Conservation (phyloP, 92 coral and sea anemone genomes). For the Galaxea fascicularis region DNA sequence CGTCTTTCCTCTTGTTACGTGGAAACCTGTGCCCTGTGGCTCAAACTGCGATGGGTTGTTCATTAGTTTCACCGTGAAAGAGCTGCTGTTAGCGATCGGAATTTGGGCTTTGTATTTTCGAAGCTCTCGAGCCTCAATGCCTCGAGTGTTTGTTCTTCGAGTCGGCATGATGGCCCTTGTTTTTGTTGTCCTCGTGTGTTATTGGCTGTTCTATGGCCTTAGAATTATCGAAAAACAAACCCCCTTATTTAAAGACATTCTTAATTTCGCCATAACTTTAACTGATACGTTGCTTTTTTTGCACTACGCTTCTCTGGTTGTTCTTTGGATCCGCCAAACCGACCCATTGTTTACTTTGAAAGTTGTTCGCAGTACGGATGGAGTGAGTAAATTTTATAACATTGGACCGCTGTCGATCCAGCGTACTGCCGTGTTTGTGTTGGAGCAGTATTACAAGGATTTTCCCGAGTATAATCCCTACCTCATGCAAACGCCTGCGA, state of each 20-base stretch:
- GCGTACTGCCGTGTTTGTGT: conserved; percentile 91
- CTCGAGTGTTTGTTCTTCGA: conserved; percentile 91
- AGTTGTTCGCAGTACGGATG: conserved; percentile 97
- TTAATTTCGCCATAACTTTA: conserved; percentile 83
- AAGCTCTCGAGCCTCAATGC: conserved; percentile 87
- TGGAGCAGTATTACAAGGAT: conserved; percentile 97
- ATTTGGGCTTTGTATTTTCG: conserved; percentile 99
- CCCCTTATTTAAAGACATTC: conserved; percentile 63
- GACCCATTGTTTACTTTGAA: conserved; percentile 91
- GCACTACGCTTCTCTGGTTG: conserved; percentile 91
- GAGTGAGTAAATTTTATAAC: conserved; percentile 84
- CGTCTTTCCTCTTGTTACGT: conserved; percentile 82
- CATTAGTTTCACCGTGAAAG: conserved; percentile 94
- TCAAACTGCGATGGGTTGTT: conserved; percentile 90
- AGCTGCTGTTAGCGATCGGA: conserved; percentile 83
- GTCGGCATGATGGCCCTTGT: conserved; percentile 85
- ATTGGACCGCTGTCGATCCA: conserved; percentile 96
- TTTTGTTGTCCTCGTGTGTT: conserved; percentile 88
- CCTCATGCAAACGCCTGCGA: conserved; percentile 91
- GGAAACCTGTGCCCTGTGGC: conserved; percentile 84
- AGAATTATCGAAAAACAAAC: conserved; percentile 78
- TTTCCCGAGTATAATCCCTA: conserved; percentile 97
- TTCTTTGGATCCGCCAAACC: conserved; percentile 93
- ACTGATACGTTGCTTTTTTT: conserved; percentile 87
- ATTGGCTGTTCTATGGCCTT: conserved; percentile 94